phyloP scores from a whole-genome alignment of 2,888 invertebrate genomes.

The Zelleria hepariella region DNA sequence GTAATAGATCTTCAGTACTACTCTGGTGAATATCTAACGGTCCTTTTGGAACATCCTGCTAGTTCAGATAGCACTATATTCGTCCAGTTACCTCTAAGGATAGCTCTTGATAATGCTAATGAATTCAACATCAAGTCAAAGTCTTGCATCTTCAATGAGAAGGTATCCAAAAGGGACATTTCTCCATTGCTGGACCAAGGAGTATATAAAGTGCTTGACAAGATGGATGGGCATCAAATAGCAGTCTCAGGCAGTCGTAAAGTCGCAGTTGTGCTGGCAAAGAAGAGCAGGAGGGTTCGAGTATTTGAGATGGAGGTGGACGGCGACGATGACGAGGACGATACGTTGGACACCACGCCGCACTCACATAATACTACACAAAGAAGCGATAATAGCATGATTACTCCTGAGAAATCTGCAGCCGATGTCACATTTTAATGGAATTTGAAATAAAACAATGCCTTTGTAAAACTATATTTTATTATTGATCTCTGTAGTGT shows the following conservation, averaged over 20 bases:
- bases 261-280: conserved; percentile 88
- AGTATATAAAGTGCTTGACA: conserved; percentile 74
- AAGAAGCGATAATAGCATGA: conserved; percentile 21
- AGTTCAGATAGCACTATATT: conserved; percentile 56
- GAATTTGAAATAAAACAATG: neutral
- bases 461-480: neutral
- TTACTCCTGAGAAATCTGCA: neutral
- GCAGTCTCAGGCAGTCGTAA: conserved; percentile 88
- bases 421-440: neutral
- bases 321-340: conserved; percentile 89
- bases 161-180: conserved; percentile 64
- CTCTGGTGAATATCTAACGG: conserved; percentile 78
- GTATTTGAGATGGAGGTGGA: conserved; percentile 95
- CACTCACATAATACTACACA: conserved; percentile 39
- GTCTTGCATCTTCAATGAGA: conserved; percentile 51
- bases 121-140: conserved; percentile 52
- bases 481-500: too few relatives aligned
- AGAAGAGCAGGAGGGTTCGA: conserved; percentile 83
- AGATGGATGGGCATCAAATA: conserved; percentile 76
- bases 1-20: conserved; percentile 84
- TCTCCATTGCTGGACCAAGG: conserved; percentile 65
- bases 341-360: conserved; percentile 58
- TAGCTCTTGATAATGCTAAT: conserved; percentile 54
- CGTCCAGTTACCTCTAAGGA: conserved; percentile 59
- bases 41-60: conserved; percentile 74